Conservation (phyloP, 2,797 vertebrate genomes). For the Mus minutoides region DNA sequence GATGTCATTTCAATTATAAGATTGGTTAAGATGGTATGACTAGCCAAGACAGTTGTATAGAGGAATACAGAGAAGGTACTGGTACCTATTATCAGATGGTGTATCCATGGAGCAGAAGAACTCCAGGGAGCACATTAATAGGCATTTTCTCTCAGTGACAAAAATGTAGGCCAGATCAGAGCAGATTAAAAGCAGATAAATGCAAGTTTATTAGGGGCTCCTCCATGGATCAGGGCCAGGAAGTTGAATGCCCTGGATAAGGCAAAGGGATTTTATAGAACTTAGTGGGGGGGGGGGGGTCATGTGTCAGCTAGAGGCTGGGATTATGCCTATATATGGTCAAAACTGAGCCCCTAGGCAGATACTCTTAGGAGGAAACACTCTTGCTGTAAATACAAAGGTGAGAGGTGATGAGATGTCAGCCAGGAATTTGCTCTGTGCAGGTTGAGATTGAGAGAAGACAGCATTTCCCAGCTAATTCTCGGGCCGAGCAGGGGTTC, state of each 20-base stretch:
- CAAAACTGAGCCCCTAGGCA: neutral
- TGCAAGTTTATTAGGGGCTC: neutral
- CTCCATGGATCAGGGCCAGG: neutral
- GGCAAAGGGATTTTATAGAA: neutral
- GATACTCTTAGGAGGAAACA: neutral
- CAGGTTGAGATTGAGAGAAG: neutral
- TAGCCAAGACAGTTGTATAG: neutral
- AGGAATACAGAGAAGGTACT: neutral
- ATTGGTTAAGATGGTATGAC: neutral
- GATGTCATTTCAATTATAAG: constrained; percentile 36
- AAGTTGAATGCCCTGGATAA: neutral
- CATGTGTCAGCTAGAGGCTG: neutral
- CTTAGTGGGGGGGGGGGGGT: neutral
- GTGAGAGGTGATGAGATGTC: neutral
- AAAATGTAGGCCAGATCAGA: neutral
- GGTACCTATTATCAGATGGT: no score
- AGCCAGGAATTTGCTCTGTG: neutral
- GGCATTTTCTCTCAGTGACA: neutral
- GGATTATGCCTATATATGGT: neutral
- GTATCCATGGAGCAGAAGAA: neutral
- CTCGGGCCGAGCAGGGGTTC: neutral
- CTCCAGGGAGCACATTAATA: neutral
- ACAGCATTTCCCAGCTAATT: neutral
- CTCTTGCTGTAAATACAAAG: neutral
- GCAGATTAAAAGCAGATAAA: neutral